These are phyloP conservation scores for Andrena praecox DNA, from an alignment of 2,888 invertebrate genomes.

Conservation along the genomic window DNA sequence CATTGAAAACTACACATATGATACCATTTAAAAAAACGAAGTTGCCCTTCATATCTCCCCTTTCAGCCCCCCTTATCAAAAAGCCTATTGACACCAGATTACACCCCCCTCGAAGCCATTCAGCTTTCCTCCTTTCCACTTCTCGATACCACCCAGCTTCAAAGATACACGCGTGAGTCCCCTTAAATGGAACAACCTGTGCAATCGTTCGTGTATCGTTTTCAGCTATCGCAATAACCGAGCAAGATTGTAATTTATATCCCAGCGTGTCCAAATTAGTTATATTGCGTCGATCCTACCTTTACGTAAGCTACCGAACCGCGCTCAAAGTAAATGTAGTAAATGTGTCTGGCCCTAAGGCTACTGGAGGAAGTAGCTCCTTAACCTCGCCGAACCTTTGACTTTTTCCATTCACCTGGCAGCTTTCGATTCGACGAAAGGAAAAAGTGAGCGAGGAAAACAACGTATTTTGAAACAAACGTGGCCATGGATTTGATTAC, in stretches of 20 bases:
- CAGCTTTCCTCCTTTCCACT: no score
- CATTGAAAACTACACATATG: no score
- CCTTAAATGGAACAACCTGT: constrained; percentile 6
- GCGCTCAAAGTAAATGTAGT: constrained; percentile 16
- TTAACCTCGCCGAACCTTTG: constrained; percentile 40
- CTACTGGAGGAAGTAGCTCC: constrained; percentile 1
- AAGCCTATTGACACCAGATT: no score
- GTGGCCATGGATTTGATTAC: not conserved
- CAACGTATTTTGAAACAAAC: not conserved
- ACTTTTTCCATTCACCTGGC: constrained; percentile 14
- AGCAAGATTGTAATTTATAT: constrained; percentile 50
- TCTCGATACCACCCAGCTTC: not conserved
- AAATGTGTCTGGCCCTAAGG: constrained; percentile 31
- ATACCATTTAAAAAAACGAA: no score
- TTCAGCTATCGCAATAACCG: constrained; percentile 37
- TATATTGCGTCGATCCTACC: constrained; percentile 45
- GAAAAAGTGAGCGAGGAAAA: not conserved
- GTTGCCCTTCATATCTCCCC: no score
- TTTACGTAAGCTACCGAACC: constrained; percentile 49
- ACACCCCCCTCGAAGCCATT: no score
- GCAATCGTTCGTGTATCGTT: constrained; percentile 40
- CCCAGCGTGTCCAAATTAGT: constrained; percentile 36
- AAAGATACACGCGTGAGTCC: not conserved
- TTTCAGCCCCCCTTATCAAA: no score
- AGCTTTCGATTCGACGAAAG: not conserved